Evolutionary conservation across 1,140 invertebrate genomes (phyloP).

Genomic region (Camponotus floridanus): DNA sequence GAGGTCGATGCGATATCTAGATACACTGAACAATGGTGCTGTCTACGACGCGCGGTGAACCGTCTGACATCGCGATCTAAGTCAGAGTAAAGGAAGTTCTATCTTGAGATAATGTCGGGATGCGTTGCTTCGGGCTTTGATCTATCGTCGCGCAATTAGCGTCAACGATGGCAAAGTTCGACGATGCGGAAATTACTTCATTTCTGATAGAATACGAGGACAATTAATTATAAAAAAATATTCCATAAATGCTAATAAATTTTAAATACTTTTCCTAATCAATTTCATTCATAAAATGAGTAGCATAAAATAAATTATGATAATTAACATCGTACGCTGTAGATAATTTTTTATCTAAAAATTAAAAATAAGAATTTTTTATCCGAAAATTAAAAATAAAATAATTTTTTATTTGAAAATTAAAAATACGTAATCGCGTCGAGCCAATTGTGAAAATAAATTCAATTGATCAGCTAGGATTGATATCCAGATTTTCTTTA

Average conservation of each 20-base stretch:
- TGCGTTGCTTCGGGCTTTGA: conserved; percentile 27
- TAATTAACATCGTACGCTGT: not conserved
- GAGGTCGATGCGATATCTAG: not conserved
- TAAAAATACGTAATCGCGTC: not conserved
- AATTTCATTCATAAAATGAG: not conserved
- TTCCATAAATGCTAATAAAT: not conserved
- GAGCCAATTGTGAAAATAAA: not conserved
- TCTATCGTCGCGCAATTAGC: conserved; percentile 22
- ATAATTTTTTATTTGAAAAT: conserved; percentile 3
- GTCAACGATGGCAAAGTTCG: not conserved
- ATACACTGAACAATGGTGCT: conserved; percentile 4
- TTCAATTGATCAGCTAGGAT: not conserved
- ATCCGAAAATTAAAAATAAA: not conserved
- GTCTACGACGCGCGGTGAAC: not conserved
- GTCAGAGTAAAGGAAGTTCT: conserved; percentile 13
- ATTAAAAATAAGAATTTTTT: not conserved
- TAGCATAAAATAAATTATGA: not conserved
- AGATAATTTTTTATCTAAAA: conserved; percentile 9
- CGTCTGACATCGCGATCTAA: conserved; percentile 31
- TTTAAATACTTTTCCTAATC: not conserved
- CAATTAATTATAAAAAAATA: conserved; percentile 45
- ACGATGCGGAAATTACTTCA: conserved; percentile 30
- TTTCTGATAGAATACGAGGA: conserved; percentile 2
- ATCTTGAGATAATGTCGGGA: conserved; percentile 17
- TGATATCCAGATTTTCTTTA: not conserved